phyloP scores from a whole-genome alignment of 1,140 invertebrate species.

The Centruroides vittatus region DNA sequence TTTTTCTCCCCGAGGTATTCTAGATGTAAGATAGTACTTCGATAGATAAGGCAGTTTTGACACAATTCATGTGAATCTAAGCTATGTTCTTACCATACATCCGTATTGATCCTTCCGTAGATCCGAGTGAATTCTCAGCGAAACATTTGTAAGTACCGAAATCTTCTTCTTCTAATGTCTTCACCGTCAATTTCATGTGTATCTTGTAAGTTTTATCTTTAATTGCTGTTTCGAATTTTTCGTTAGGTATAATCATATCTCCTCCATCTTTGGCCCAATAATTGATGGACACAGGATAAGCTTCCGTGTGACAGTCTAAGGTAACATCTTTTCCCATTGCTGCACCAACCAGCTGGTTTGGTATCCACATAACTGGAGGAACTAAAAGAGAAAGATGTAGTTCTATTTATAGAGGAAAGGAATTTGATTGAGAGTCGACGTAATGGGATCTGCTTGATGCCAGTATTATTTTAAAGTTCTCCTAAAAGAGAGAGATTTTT shows the following conservation, averaged over 20 bases:
- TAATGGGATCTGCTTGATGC: too few relatives aligned
- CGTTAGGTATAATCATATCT: constrained; percentile 17
- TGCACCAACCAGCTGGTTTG: constrained; percentile 34
- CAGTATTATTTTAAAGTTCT: too few relatives aligned
- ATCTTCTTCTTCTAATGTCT: constrained; percentile 37
- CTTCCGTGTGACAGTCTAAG: constrained; percentile 32
- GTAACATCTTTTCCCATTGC: constrained; percentile 28
- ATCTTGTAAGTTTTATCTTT: constrained; percentile 19
- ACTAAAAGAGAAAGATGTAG: constrained; percentile 18
- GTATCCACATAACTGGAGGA: constrained; percentile 34
- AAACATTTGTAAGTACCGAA: constrained; percentile 77
- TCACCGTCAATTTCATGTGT: constrained; percentile 20
- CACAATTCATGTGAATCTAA: neutral
- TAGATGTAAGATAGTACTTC: neutral
- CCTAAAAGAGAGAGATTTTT: neutral
- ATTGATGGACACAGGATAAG: constrained; percentile 20
- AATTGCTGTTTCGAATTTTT: constrained; percentile 18
- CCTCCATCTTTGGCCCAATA: constrained; percentile 22
- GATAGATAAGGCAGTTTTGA: neutral
- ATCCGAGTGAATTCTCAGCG: constrained; percentile 80
- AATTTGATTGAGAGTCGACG: too few relatives aligned
- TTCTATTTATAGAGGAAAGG: too few relatives aligned
- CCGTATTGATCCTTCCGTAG: constrained; percentile 78
- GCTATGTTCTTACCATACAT: constrained; percentile 63
- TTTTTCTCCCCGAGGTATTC: neutral